These are phyloP conservation scores for Troides helena DNA, from an alignment of 2,888 invertebrate genomes.

Conservation along the genomic window DNA sequence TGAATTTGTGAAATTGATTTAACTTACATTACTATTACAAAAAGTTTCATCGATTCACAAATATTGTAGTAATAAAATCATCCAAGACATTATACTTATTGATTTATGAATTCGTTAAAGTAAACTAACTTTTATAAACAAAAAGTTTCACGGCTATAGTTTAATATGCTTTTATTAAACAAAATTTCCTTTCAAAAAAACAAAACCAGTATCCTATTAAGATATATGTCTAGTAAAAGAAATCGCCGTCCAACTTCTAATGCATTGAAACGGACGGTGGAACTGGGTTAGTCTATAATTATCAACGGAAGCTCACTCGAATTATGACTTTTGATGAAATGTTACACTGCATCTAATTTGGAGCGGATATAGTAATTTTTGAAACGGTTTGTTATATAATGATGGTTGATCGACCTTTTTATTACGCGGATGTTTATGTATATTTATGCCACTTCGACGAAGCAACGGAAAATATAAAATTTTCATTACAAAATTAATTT, in stretches of 20 bases:
- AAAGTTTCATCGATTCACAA: no score
- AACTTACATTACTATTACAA: no score
- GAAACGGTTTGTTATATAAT: conserved; percentile 40
- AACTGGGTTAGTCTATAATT: conserved; percentile 72
- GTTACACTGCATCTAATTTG: conserved; percentile 52
- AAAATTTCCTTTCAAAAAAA: neutral
- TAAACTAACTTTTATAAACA: no score
- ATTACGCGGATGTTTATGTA: conserved; percentile 36
- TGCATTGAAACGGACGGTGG: conserved; percentile 35
- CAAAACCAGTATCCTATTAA: neutral
- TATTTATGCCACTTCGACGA: conserved; percentile 6
- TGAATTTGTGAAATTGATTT: no score
- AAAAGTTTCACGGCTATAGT: no score
- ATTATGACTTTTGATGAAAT: conserved; percentile 78
- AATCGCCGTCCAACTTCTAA: conserved; percentile 23
- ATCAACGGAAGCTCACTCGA: conserved; percentile 70
- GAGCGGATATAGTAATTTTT: conserved; percentile 58
- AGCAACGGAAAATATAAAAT: conserved; percentile 9
- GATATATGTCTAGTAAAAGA: conserved; percentile 21
- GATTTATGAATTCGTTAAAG: no score
- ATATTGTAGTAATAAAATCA: no score
- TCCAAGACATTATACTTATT: no score
- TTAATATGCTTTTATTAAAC: no score
- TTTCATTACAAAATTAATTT: no score
- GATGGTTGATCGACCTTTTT: conserved; percentile 43